Evolutionary conservation across 2,797 vertebrate species (phyloP), one percentile per base, ranked within the genome.

Genomic region (Esox masquinongy): DNA sequence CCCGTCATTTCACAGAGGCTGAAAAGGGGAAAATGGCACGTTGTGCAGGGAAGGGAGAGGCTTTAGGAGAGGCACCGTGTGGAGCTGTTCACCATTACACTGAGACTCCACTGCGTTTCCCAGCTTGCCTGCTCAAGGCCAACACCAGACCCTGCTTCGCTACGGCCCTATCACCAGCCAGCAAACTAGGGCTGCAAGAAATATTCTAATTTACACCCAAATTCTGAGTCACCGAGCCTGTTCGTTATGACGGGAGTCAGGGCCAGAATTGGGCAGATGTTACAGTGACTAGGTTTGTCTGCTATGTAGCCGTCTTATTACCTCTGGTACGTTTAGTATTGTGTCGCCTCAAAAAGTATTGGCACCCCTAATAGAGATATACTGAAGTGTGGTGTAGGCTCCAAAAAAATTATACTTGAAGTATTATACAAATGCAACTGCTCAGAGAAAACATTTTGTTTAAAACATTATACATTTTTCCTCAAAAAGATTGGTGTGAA

Each of bases 11-110:
- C 68, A 43, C 19, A 16, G 36, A 70, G 68, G 66, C 34, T 39
- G 34, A 68, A 68, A 36, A n/a, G n/a, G 43, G 39, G 43, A 49
- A 47, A 70, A 12, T 70, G 19, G 68, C 68, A 49, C 39, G 39
- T 49, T 70, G 31, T 22, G 34, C 68, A 49, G 14, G 22, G 66
- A 29, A 36, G 0, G 2, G 26, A 31, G 31, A 70, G 22, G 22
- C n/a, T 22, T 70, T 39, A 17, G 66, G 29, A 19, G 34, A 43
- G 66, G 17, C 36, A 39, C 11, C 17, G 39, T 4, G 9, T 43
- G 9, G 39, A 1, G 39, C 9, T 43, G 39, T 43, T 43, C 5
- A 43, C 39, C 9, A 43, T 43, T 43, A 43, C 39, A 43, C 39
- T 39, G 3, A 3, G 3, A 43, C 39, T 43, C 39, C 39, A 43